These are phyloP conservation scores for Smutsia gigantea DNA, from an alignment of 2,797 vertebrate species.

Conservation along the genomic window DNA sequence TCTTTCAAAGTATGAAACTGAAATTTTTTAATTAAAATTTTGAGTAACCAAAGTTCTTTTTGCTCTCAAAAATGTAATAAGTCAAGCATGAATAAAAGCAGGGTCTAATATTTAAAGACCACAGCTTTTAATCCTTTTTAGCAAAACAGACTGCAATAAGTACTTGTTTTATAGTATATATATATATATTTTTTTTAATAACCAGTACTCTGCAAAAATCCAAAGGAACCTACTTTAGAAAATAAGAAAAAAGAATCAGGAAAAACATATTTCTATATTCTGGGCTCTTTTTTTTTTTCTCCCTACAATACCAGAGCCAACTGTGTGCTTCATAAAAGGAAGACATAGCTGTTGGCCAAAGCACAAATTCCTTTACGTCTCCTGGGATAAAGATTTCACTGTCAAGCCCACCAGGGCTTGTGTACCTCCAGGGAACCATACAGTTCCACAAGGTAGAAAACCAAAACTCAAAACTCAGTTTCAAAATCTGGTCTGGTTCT, in stretches of 20 bases:
- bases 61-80: neutral
- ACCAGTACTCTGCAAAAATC: neutral
- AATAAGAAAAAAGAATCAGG: neutral
- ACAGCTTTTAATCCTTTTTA: slow-evolving; percentile 14
- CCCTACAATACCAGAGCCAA: slow-evolving; percentile 10
- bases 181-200: neutral
- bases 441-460: slow-evolving; percentile 15
- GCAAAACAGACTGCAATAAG: neutral
- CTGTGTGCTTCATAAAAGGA: slow-evolving; percentile 6
- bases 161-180: neutral
- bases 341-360: neutral
- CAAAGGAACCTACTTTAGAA: slow-evolving; percentile 47
- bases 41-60: neutral
- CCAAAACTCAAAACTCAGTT: slow-evolving; percentile 38
- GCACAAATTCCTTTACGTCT: neutral
- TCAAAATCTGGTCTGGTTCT: slow-evolving; percentile 29
- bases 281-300: neutral
- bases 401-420: neutral
- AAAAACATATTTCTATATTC: slow-evolving; percentile 46
- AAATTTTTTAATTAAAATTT: neutral
- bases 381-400: neutral
- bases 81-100: neutral
- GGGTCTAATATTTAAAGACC: neutral
- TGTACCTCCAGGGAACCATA: neutral
- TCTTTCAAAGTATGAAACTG: slow-evolving; percentile 50